These are phyloP conservation scores for Drosophila bipectinata DNA, from an alignment of 1,140 invertebrate genomes.

Conservation along the genomic window DNA sequence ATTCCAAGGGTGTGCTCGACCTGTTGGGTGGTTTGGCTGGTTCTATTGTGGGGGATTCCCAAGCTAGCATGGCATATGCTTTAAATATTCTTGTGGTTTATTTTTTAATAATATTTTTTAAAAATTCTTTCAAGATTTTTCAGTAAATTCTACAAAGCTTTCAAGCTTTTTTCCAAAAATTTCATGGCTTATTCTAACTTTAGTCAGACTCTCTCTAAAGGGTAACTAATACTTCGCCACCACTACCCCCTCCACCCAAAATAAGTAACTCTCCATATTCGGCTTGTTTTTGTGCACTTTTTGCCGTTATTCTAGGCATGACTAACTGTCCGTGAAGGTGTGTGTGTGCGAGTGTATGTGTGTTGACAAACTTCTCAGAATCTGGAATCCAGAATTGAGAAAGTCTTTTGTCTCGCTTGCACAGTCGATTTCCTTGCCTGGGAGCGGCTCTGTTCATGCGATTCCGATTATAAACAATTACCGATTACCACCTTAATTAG, in stretches of 20 bases:
- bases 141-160: too few species aligned
- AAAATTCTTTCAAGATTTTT: too few species aligned
- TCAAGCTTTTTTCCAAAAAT: too few species aligned
- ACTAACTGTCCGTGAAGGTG: conserved; percentile 11
- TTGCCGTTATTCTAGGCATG: conserved; percentile 10
- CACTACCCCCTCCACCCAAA: too few species aligned
- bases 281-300: neutral
- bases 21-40: neutral
- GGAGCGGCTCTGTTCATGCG: conserved; percentile 15
- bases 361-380: conserved; percentile 3
- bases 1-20: neutral
- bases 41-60: too few species aligned
- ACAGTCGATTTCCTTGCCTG: conserved; percentile 25
- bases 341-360: neutral
- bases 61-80: too few species aligned
- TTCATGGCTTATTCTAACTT: too few species aligned
- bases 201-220: neutral
- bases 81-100: too few species aligned
- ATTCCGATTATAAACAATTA: conserved; percentile 18
- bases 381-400: neutral
- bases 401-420: conserved; percentile 10
- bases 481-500: conserved; percentile 25
- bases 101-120: too few species aligned
- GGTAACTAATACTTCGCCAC: neutral
- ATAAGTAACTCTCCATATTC: neutral